A percentile compares a stretch with the other conserved stretches of the same genome.
phyloP scores from a whole-genome alignment of 2,888 invertebrate genomes.

The Boloria euphrosyne region DNA sequence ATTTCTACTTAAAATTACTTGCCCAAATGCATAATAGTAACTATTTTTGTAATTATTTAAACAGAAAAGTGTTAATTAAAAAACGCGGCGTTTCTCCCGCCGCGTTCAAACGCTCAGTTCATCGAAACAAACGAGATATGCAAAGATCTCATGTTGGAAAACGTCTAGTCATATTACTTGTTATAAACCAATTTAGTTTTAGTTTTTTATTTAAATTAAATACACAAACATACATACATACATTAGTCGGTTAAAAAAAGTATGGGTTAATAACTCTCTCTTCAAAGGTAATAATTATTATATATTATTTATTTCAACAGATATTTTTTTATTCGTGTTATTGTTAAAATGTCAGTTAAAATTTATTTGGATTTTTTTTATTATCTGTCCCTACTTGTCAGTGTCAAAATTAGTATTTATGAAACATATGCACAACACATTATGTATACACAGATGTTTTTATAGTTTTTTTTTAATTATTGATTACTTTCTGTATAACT shows the following conservation, averaged over 20 bases:
- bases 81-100: constrained; percentile 17
- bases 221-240: constrained; percentile 18
- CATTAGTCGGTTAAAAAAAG: neutral
- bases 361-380: neutral
- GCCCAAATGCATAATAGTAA: too few species aligned
- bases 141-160: constrained; percentile 53
- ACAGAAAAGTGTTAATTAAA: neutral
- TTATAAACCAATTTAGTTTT: constrained; percentile 24
- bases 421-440: too few species aligned
- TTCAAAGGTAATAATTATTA: neutral
- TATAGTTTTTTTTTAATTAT: too few species aligned
- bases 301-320: neutral
- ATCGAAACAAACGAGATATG: constrained; percentile 14
- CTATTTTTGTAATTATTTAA: too few species aligned
- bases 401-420: too few species aligned
- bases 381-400: neutral
- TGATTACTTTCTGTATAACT: too few species aligned
- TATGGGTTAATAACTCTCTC: neutral
- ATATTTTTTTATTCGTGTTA: neutral
- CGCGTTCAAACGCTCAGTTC: constrained; percentile 27
- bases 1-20: too few species aligned
- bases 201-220: constrained; percentile 19
- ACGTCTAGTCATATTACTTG: constrained; percentile 53
- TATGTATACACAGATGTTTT: too few species aligned
- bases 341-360: neutral